Evolutionary conservation across 2,113 vertebrate species (phyloP).

Genomic region (Lipophrys pholis): DNA sequence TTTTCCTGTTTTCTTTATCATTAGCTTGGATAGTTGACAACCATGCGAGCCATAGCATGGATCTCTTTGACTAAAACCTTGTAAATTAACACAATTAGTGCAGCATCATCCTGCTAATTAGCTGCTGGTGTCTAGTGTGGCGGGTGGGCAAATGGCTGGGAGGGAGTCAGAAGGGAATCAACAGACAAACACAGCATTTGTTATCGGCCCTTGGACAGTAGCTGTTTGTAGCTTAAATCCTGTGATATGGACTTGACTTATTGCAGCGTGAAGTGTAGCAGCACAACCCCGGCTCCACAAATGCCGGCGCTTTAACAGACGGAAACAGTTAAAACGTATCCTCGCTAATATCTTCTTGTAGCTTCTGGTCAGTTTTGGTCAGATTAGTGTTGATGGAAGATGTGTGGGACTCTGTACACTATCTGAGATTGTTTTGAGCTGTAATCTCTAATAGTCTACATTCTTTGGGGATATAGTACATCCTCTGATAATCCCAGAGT

Average conservation of each 20-base stretch:
- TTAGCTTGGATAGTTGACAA: conserved; percentile 92
- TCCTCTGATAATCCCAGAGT: conserved; percentile 75
- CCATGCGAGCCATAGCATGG: conserved; percentile 90
- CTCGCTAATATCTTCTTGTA: conserved; percentile 33
- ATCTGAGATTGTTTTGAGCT: conserved; percentile 66
- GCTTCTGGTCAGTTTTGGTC: conserved; percentile 18
- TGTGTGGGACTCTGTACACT: conserved; percentile 28
- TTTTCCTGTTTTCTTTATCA: conserved; percentile 93
- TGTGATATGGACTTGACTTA: conserved; percentile 57
- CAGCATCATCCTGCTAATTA: conserved; percentile 99
- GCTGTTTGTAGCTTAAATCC: conserved; percentile 66
- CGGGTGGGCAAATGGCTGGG: conserved; percentile 90
- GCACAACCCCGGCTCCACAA: conserved; percentile 25
- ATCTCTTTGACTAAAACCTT: conserved; percentile 98
- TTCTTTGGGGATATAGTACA: conserved; percentile 65
- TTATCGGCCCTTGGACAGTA: conserved; percentile 65
- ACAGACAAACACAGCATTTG: conserved; percentile 80
- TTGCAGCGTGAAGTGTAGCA: conserved; percentile 35
- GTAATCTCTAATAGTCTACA: conserved; percentile 63
- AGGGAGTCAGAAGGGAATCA: conserved; percentile 90
- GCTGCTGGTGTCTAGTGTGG: conserved; percentile 91
- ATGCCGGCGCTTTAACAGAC: conserved; percentile 18
- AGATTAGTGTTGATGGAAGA: conserved; percentile 57
- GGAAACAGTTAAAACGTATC: conserved; percentile 28
- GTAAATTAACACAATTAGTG: conserved; percentile 99